Evolutionary conservation across 2,113 vertebrate genomes (phyloP).

Genomic region (Gila orcuttii): DNA sequence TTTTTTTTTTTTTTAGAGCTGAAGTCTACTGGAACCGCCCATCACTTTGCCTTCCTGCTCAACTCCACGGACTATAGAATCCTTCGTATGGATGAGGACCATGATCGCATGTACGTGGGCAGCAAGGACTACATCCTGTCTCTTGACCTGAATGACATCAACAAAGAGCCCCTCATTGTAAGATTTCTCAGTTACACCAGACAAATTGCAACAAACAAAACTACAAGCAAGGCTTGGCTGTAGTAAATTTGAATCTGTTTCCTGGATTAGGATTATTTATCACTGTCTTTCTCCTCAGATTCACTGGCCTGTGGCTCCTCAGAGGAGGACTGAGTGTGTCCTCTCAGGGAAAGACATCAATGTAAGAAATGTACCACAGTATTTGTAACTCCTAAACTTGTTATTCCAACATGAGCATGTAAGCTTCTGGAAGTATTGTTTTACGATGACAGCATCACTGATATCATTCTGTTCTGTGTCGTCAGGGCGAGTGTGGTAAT

Average conservation of each 20-base stretch:
- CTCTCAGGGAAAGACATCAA: conserved; percentile 95
- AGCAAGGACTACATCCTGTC: conserved; percentile 98
- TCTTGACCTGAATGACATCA: conserved; percentile 97
- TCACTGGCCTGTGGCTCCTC: conserved; percentile 91
- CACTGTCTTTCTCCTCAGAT: conserved; percentile 77
- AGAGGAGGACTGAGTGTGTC: conserved; percentile 96
- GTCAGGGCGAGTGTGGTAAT: conserved; percentile 95
- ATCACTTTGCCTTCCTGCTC: conserved; percentile 96
- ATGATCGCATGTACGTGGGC: conserved; percentile 98
- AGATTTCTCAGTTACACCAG: conserved; percentile 59
- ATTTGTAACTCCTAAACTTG: neutral
- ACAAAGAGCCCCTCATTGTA: conserved; percentile 97
- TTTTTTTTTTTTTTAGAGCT: conserved; percentile 76
- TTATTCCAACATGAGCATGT: neutral
- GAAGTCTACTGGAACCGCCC: conserved; percentile 90
- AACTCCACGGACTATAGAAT: conserved; percentile 97
- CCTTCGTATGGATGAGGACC: conserved; percentile 96
- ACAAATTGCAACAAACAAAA: neutral
- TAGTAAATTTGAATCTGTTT: neutral
- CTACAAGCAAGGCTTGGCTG: neutral
- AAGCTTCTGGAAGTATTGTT: neutral
- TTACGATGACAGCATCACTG: neutral
- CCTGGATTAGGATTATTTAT: conserved; percentile 14
- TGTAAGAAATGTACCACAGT: conserved; percentile 77
- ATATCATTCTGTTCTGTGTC: conserved; percentile 32